Conservation (phyloP, 2,888 invertebrate species). For the Galeopsomyia nigrocyanea region DNA sequence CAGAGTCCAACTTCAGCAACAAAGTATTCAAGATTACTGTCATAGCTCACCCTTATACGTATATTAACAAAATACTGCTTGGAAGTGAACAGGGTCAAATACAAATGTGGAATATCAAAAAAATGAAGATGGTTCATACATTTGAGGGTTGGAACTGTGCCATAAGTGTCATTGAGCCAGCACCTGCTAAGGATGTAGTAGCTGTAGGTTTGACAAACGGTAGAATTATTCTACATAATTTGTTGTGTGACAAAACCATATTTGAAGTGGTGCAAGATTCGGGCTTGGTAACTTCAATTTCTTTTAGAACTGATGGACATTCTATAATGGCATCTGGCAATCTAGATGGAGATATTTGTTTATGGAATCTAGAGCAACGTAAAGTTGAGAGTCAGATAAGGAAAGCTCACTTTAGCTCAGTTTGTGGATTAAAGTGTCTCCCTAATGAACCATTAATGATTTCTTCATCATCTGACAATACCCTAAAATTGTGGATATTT, state of each 20-base stretch:
- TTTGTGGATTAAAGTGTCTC: constrained; percentile 87
- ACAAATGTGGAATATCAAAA: constrained; percentile 92
- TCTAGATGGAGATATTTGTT: constrained; percentile 85
- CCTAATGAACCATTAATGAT: constrained; percentile 91
- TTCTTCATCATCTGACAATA: constrained; percentile 94
- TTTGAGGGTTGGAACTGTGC: constrained; percentile 82
- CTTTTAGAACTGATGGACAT: constrained; percentile 88
- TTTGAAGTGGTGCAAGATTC: constrained; percentile 92
- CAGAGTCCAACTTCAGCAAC: constrained; percentile 79
- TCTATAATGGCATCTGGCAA: constrained; percentile 91
- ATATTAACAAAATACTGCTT: constrained; percentile 92
- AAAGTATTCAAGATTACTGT: constrained; percentile 83
- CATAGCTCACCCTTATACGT: constrained; percentile 93
- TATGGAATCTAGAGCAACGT: constrained; percentile 93
- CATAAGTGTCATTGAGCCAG: constrained; percentile 84
- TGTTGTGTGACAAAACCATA: constrained; percentile 85
- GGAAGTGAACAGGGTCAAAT: constrained; percentile 88
- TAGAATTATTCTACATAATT: constrained; percentile 87
- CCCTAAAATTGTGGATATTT: constrained; percentile 91
- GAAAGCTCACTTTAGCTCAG: constrained; percentile 81
- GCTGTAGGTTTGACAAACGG: constrained; percentile 90
- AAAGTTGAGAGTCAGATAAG: constrained; percentile 85
- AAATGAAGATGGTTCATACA: constrained; percentile 80
- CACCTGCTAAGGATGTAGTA: constrained; percentile 93
- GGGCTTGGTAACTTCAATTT: constrained; percentile 87